phyloP scores from a whole-genome alignment of 2,113 vertebrate species.

The Hiodon alosoides region DNA sequence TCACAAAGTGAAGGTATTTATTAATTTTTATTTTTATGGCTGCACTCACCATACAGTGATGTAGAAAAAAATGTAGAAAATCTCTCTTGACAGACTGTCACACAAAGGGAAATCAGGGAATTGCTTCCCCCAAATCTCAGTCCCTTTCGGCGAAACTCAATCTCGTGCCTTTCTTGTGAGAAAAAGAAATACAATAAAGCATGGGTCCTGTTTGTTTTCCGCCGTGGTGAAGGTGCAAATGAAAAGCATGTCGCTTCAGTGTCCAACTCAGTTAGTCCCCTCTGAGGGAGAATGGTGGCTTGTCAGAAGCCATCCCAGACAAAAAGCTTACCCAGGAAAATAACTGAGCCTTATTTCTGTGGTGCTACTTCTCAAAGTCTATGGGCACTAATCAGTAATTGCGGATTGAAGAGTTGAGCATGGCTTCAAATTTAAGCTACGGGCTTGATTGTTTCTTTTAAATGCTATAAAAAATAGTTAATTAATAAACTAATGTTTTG shows the following conservation, averaged over 20 bases:
- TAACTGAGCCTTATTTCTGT: too few relatives aligned
- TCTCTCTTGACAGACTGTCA: slow-evolving; percentile 1
- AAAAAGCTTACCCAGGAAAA: too few relatives aligned
- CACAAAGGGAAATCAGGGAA: background rate
- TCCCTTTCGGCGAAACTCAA: slow-evolving; percentile 9
- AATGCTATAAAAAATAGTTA: too few relatives aligned
- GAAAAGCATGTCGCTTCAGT: slow-evolving; percentile 8
- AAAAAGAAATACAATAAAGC: slow-evolving; percentile 1
- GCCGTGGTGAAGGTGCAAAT: background rate
- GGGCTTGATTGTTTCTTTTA: too few relatives aligned
- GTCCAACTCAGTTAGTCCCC: background rate
- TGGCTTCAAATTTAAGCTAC: too few relatives aligned
- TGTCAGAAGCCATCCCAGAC: too few relatives aligned
- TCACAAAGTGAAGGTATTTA: too few relatives aligned
- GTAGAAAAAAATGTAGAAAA: slow-evolving; percentile 3
- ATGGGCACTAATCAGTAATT: too few relatives aligned
- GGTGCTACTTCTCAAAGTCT: too few relatives aligned
- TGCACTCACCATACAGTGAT: background rate
- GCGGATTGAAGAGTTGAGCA: too few relatives aligned
- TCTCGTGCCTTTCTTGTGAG: slow-evolving; percentile 1
- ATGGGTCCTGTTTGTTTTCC: background rate
- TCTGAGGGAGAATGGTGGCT: background rate
- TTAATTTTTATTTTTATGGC: too few relatives aligned
- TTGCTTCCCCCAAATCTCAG: background rate
- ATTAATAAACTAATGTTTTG: too few relatives aligned